Base-by-base conservation (phyloP, 2,113 vertebrate species). In the Passer domesticus region DNA sequence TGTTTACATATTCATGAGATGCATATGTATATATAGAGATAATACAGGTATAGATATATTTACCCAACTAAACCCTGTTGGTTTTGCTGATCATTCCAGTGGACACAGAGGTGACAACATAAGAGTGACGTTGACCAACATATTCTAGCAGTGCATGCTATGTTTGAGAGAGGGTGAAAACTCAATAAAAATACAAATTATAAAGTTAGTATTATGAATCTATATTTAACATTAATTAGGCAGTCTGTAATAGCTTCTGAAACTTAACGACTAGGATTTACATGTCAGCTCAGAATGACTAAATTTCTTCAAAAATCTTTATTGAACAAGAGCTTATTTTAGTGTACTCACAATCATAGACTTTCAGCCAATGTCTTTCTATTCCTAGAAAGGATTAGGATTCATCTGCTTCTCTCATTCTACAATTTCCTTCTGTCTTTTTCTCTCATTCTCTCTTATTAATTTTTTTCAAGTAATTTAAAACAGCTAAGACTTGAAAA, bases 21-120 rank as follows among this genome's bases (percentile, higher is more conserved):
- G 3, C 24, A 5, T 22, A 4, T n/a, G 3, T 35, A 37, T 17
- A 27, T 4, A 16, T 3, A 22, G 4, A n/a, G 13, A 31, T 33
- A 7, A 35, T 52, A 5, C 11, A 3, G 24, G 3, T 56, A 15
- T 27, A 35, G 16, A 10, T 12, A 13, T 44, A 25, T 23, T 50
- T 74, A 20, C 13, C 21, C 7, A 41, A 2, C 22, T 37, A 76
- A 67, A 33, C 6, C 5, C 18, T 63, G 18, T 53, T 35, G 2
- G 6, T 35, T 91, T 73, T 78, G 30, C 5, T 35, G 39, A 41
- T 30, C 7, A 18, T 9, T 52, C 11, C 23, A 80, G 15, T 35
- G 62, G 70, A 83, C 14, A 25, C 30, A 92, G 37, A 66, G 7
- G 27, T 56, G 23, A 19, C 14, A 70, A 35, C 3, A 14, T 9